Conservation (phyloP, 2,113 vertebrate genomes). For the Catharus minimus region DNA sequence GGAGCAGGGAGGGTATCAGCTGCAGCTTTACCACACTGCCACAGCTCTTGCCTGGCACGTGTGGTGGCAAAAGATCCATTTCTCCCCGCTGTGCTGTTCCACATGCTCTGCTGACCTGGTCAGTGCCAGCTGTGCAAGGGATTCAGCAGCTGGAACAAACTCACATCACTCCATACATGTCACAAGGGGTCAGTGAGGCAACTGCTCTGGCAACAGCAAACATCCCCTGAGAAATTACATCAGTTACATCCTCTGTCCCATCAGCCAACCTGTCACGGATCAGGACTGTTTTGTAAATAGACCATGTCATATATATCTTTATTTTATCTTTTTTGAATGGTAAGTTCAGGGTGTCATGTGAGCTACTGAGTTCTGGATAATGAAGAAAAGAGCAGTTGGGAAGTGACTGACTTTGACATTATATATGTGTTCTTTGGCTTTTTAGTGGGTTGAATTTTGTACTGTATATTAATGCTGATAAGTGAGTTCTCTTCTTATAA, state of each 20-base stretch:
- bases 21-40: background rate
- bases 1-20: rapidly evolving
- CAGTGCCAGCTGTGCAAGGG: background rate
- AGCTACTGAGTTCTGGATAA: background rate
- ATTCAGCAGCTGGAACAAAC: background rate
- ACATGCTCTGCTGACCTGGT: background rate
- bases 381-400: background rate
- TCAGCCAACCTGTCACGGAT: rapidly evolving
- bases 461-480: background rate
- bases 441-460: background rate
- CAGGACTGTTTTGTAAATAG: background rate
- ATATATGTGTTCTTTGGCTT: background rate
- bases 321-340: background rate
- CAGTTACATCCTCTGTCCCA: background rate
- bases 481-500: background rate
- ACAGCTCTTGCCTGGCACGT: background rate
- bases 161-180: background rate
- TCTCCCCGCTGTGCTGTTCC: background rate
- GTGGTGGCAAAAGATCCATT: background rate
- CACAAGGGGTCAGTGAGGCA: background rate
- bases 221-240: background rate
- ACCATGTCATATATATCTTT: background rate
- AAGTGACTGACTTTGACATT: background rate
- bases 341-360: background rate
- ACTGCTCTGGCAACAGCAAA: background rate